Evolutionary conservation across 2,888 invertebrate genomes (phyloP).

Genomic region (Matsumyia berberina): DNA sequence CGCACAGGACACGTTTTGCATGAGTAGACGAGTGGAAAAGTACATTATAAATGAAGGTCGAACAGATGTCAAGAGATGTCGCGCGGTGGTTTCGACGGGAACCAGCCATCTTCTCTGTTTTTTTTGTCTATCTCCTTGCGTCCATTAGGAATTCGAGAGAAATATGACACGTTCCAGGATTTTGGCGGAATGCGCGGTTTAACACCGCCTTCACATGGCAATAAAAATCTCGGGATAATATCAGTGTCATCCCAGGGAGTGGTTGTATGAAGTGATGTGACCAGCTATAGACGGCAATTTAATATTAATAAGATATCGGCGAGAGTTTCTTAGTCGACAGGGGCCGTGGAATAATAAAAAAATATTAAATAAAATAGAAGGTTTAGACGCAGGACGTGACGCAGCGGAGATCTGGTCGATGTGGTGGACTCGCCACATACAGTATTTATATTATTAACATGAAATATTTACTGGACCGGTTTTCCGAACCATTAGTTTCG

Average conservation of each 20-base stretch:
- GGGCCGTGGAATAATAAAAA: conserved; percentile 59
- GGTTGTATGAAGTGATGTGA: conserved; percentile 13
- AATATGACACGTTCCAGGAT: conserved; percentile 68
- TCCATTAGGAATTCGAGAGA: conserved; percentile 47
- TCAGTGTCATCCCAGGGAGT: conserved; percentile 36
- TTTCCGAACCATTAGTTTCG: conserved; percentile 52
- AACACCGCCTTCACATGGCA: conserved; percentile 37
- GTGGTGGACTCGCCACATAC: background rate
- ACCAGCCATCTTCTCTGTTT: background rate
- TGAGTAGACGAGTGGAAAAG: conserved; percentile 52
- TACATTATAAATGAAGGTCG: conserved; percentile 72
- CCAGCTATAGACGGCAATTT: conserved; percentile 14
- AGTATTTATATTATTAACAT: conserved; percentile 7
- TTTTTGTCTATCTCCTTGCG: conserved; percentile 1
- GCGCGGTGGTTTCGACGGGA: conserved; percentile 51
- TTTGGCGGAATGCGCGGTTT: conserved; percentile 44
- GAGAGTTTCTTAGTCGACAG: conserved; percentile 17
- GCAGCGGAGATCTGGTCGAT: conserved; percentile 14
- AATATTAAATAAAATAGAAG: conserved; percentile 57
- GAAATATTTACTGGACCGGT: conserved; percentile 38
- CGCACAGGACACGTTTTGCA: conserved; percentile 54
- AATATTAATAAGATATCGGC: conserved; percentile 61
- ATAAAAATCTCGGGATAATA: conserved; percentile 67
- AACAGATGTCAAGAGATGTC: conserved; percentile 75
- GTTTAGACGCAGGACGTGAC: conserved; percentile 31